A percentile compares a stretch with the other conserved stretches of the same genome.
These are phyloP conservation scores for Cettia cetti DNA, from an alignment of 2,113 vertebrate species.

Conservation along the genomic window DNA sequence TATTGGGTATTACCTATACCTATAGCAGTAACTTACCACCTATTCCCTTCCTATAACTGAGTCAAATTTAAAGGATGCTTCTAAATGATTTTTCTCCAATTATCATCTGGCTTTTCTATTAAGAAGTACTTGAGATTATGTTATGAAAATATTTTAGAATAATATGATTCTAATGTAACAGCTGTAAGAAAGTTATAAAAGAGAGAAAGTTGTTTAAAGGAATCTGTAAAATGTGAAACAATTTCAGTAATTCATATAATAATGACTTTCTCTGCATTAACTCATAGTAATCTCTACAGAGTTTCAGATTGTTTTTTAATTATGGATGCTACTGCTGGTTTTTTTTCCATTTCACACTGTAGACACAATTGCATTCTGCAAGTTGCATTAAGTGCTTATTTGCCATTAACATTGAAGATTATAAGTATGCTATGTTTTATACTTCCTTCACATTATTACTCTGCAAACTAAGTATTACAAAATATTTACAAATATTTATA, in stretches of 20 bases:
- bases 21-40: accelerated
- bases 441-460: background rate
- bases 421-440: background rate
- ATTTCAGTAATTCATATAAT: background rate
- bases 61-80: background rate
- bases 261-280: background rate
- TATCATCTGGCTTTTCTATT: background rate
- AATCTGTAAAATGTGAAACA: background rate
- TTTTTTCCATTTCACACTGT: background rate
- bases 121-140: background rate
- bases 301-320: background rate
- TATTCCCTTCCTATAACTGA: background rate
- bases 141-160: background rate
- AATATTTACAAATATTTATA: background rate
- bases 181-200: background rate
- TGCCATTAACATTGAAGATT: background rate
- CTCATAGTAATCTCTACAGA: background rate
- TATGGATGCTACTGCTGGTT: background rate
- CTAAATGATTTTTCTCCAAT: background rate
- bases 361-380: background rate
- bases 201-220: background rate
- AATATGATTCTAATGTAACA: background rate
- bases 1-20: background rate
- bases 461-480: background rate
- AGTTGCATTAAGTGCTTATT: background rate